Evolutionary conservation across 2,113 vertebrate species (phyloP), one percentile per base, ranked within the genome.

Genomic region (Fregata magnificens): DNA sequence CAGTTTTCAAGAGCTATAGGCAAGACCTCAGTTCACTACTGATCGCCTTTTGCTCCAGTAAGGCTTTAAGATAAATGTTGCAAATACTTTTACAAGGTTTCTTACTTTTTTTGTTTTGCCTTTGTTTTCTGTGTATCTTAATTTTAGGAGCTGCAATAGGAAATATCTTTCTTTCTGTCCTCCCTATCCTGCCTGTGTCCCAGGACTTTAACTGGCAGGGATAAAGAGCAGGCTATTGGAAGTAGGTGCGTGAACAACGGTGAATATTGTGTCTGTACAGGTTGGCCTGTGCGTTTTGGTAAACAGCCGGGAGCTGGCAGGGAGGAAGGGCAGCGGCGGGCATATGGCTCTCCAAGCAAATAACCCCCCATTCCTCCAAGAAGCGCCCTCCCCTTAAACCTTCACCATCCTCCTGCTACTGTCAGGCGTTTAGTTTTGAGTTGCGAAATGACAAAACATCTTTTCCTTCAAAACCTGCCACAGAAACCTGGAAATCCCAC

Each of bases 181-280:
- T 56, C 4, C 22, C 12, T 62, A 2, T 53, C n/a, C 58, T 38
- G 31, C 32, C 29, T 32, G 50, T 17, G 15, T 63, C 69, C 29
- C 42, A 22, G 55, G 49, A 17, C 31, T 69, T 49, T 16, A 25
- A 32, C 14, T 10, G 40, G 28, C 36, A 34, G 61, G 53, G 81
- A 7, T 50, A 13, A 38, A n/a, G 67, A 62, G 53, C 18, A 47
- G 42, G 40, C 13, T 49, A 1, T 12, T 38, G 81, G 92, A 34
- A 50, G 47, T 10, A 14, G 36, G 31, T n/a, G 29, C 5, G 1
- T 16, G 74, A n/a, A 50, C 16, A 19, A 11, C 0, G 1, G 74
- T 55, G 74, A 50, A 36, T 50, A 10, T 19, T 62, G 49, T 50
- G 58, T 0, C 10, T 13, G 31, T 50, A 17, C 2, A 9, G 18